Percentiles rank a stretch among this genome's conserved stretches.
phyloP scores from a whole-genome alignment of 1,140 invertebrate genomes.

The Forficula auricularia region DNA sequence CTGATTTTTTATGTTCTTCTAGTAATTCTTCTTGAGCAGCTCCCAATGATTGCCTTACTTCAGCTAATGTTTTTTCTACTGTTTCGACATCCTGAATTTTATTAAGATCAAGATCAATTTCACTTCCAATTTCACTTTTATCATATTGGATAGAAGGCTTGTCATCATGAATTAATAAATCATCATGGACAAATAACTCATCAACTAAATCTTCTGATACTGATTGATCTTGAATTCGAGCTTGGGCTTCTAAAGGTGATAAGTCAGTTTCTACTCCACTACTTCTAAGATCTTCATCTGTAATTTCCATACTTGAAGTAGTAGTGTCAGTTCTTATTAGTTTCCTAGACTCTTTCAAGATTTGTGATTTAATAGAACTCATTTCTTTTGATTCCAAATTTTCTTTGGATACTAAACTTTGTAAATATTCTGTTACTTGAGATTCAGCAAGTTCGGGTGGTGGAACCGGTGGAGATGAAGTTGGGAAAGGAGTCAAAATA shows the following conservation, averaged over 20 bases:
- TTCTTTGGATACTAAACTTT: slow-evolving; percentile 27
- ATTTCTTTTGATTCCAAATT: slow-evolving; percentile 27
- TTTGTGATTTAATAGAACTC: slow-evolving; percentile 29
- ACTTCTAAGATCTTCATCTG: slow-evolving; percentile 43
- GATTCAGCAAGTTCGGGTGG: slow-evolving; percentile 16
- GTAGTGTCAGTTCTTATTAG: slow-evolving; percentile 32
- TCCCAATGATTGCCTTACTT: slow-evolving; percentile 48
- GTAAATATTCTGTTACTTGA: slow-evolving; percentile 28
- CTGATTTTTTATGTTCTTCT: slow-evolving; percentile 30
- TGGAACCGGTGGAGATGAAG: slow-evolving; percentile 10
- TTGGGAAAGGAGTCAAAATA: slow-evolving; percentile 9
- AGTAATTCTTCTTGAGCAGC: slow-evolving; percentile 43
- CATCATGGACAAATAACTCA: background rate
- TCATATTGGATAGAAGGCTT: slow-evolving; percentile 15
- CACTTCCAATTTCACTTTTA: slow-evolving; percentile 12
- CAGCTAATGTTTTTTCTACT: slow-evolving; percentile 38
- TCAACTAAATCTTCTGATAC: slow-evolving; percentile 5
- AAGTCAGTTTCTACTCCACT: slow-evolving; percentile 47
- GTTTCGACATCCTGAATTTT: slow-evolving; percentile 26
- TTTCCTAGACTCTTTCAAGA: slow-evolving; percentile 25
- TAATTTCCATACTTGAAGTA: slow-evolving; percentile 44
- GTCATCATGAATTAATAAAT: background rate
- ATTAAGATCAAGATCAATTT: slow-evolving; percentile 19
- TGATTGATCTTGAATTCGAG: slow-evolving; percentile 23
- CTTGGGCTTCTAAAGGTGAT: slow-evolving; percentile 41